Evolutionary conservation across 2,113 vertebrate genomes (phyloP).

Genomic region (Bufo gargarizans): DNA sequence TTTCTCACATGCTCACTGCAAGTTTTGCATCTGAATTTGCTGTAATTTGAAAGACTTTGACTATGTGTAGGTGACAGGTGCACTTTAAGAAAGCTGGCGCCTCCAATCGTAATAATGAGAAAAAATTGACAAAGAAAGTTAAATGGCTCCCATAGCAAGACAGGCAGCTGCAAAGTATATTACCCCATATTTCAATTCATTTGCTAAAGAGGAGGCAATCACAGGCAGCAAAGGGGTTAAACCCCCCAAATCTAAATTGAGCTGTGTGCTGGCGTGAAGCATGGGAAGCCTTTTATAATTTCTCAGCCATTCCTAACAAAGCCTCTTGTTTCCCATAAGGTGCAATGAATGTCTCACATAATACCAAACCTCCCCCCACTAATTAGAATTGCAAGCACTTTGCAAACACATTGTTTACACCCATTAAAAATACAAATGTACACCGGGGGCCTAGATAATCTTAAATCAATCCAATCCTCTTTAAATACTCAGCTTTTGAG

Average conservation of each 20-base stretch:
- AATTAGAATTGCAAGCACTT: constrained; percentile 45
- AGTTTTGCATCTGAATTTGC: constrained; percentile 17
- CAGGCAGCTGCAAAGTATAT: constrained; percentile 6
- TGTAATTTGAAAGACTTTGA: not conserved
- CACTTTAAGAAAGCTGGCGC: constrained; percentile 24
- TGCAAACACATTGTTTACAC: constrained; percentile 45
- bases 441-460: constrained; percentile 37
- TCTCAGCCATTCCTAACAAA: constrained; percentile 33
- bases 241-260: constrained; percentile 13
- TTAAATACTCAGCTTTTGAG: constrained; percentile 34
- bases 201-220: constrained; percentile 17
- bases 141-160: constrained; percentile 24
- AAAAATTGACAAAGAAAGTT: constrained; percentile 22
- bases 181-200: constrained; percentile 26
- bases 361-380: constrained; percentile 36
- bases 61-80: constrained; percentile 19
- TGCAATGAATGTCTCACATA: constrained; percentile 40
- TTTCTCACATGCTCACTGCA: not conserved
- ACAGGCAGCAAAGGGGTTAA: constrained; percentile 27
- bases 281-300: constrained; percentile 39
- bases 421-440: constrained; percentile 42
- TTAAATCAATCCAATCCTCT: constrained; percentile 51
- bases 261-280: constrained; percentile 35
- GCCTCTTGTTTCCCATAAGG: constrained; percentile 47
- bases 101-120: constrained; percentile 11